These are phyloP conservation scores for Beris morrisii DNA, from an alignment of 2,888 invertebrate genomes.

Conservation along the genomic window DNA sequence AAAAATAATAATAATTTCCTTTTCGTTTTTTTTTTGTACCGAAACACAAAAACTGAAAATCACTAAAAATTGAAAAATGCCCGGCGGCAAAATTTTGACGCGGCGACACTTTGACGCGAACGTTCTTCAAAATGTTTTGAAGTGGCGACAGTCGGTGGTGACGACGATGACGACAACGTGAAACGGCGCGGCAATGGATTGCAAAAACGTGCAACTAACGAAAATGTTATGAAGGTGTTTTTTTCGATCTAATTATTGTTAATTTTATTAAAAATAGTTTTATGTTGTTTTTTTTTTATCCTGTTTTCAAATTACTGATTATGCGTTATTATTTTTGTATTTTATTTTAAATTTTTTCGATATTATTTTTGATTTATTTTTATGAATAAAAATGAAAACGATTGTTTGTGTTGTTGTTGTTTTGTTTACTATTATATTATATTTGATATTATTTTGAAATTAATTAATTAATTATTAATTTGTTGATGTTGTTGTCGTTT, in stretches of 20 bases:
- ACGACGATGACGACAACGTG: not conserved
- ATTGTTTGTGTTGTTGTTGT: conserved; percentile 35
- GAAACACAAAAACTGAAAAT: not conserved
- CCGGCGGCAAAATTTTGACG: conserved; percentile 19
- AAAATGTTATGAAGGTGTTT: too few relatives aligned
- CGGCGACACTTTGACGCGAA: conserved; percentile 7
- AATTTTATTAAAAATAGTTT: not conserved
- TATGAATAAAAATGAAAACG: conserved; percentile 19
- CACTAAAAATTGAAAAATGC: conserved; percentile 15
- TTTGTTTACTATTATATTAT: conserved; percentile 26
- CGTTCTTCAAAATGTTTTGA: conserved; percentile 16
- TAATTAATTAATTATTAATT: conserved; percentile 16
- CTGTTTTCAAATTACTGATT: not conserved
- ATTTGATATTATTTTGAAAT: conserved; percentile 28
- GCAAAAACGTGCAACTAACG: too few relatives aligned
- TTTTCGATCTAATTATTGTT: too few relatives aligned
- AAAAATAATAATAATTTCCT: not conserved
- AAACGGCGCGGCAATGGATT: not conserved
- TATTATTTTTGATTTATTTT: conserved; percentile 16
- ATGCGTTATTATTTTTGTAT: not conserved
- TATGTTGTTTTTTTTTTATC: conserved; percentile 26
- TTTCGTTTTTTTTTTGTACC: not conserved
- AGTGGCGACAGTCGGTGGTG: conserved; percentile 6
- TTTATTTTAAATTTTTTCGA: conserved; percentile 27
- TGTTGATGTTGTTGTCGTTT: conserved; percentile 31